A percentile compares a stretch with the other conserved stretches of the same genome.
Evolutionary conservation across 2,113 vertebrate genomes (phyloP).

Genomic region (Columbina picui): DNA sequence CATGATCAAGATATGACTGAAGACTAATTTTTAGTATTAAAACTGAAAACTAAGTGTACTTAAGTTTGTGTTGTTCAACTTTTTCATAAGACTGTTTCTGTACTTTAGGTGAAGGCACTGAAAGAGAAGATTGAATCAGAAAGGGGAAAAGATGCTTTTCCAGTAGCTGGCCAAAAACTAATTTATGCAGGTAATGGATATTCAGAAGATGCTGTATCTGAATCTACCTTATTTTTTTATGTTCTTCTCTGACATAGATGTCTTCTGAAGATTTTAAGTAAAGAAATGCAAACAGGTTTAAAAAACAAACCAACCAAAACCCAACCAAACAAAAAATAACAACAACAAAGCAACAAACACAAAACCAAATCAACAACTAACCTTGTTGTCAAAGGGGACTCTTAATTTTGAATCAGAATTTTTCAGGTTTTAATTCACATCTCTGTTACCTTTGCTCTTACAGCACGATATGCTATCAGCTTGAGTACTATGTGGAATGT

Average conservation of each 20-base stretch:
- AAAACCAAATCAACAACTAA: neutral
- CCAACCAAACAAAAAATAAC: neutral
- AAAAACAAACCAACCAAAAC: neutral
- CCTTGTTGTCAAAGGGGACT: neutral
- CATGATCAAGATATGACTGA: neutral
- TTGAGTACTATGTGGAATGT: neutral
- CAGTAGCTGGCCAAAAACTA: constrained; percentile 91
- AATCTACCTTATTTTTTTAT: neutral
- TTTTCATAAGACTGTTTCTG: neutral
- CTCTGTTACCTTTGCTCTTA: neutral
- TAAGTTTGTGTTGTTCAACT: neutral
- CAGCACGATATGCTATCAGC: neutral
- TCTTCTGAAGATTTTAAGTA: neutral
- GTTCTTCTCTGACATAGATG: neutral
- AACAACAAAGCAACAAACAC: neutral
- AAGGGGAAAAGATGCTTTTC: constrained; percentile 91
- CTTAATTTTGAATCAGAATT: neutral
- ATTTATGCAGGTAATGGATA: constrained; percentile 92
- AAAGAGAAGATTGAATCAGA: constrained; percentile 96
- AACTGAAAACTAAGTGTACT: neutral
- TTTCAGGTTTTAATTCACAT: neutral
- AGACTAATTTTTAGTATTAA: neutral
- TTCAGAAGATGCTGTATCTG: neutral
- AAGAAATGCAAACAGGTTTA: neutral
- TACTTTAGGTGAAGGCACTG: constrained; percentile 88